Evolutionary conservation across 1,140 invertebrate species (phyloP), one percentile per base, ranked within the genome.

Genomic region (Archivesica marissinica): DNA sequence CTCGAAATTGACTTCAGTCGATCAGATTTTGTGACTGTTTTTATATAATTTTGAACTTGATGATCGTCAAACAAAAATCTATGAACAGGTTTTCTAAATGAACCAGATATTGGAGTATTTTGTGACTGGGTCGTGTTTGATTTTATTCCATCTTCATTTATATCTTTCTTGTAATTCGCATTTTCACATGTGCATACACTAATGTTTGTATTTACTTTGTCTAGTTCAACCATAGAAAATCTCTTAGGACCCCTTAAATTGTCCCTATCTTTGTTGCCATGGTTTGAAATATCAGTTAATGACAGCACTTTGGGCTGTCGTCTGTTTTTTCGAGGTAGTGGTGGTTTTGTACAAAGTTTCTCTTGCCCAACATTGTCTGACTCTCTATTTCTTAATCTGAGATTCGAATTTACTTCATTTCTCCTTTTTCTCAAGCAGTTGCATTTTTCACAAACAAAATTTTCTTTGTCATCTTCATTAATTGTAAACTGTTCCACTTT

Each of bases 61-160:
- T 47, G 44, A 38, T 74, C 80, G 75, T 83, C 80, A 75, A 83
- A 83, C 20, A 83, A 33, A 75, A 83, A 83, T 39, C 33, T 59
- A n/a, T 47, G 25, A 23, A 39, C 50, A 72, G 47, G n/a, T 38
- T 15, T 30, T 52, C 20, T 35, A 23, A 50, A 28, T 70, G 44
- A 30, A 23, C 23, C 50, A 11, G 66, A 41, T 70, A 72, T 72
- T 56, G 79, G 66, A 0, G 64, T 81, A 41, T n/a, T 52, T 35
- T 11, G 25, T 72, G 23, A 25, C 20, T 68, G 20, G 11, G 44
- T 35, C 41, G n/a, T 64, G 15, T 15, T 13, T 61, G n/a, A 47
- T 39, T 20, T 41, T 33, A 39, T 68, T 80, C 17, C 17, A 50
- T n/a, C 23, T 15, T 33, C n/a, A 23, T 20, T 33, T 77, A 44